Conservation (phyloP, 2,113 vertebrate species). For the Mormoops blainvillei region DNA sequence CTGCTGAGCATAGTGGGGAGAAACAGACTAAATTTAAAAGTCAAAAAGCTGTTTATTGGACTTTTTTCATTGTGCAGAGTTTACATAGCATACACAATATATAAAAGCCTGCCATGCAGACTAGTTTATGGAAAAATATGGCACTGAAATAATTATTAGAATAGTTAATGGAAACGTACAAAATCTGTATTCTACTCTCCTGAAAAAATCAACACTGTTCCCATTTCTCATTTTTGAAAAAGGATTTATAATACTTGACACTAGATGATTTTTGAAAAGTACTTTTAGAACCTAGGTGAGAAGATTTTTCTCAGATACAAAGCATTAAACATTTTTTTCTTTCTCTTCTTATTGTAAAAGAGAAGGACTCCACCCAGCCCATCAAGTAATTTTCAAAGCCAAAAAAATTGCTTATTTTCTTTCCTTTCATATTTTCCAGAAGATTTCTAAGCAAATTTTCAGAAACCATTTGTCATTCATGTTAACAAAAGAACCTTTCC, state of each 20-base stretch:
- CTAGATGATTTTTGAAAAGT: conserved; percentile 39
- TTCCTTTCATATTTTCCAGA: background rate
- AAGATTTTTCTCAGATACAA: conserved; percentile 41
- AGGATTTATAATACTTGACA: conserved; percentile 28
- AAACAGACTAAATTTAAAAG: conserved; percentile 42
- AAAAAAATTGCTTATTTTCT: conserved; percentile 23
- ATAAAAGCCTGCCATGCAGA: background rate
- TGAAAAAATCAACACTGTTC: conserved; percentile 14
- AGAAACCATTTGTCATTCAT: conserved; percentile 19
- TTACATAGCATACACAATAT: background rate
- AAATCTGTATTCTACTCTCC: conserved; percentile 20
- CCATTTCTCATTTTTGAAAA: conserved; percentile 34
- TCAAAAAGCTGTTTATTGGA: background rate
- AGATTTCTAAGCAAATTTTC: conserved; percentile 22
- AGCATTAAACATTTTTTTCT: background rate
- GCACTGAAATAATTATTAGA: conserved; percentile 7
- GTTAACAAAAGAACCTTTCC: conserved; percentile 10
- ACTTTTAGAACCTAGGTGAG: conserved; percentile 3
- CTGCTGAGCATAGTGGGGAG: background rate
- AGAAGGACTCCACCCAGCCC: background rate
- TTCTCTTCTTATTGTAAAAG: conserved; percentile 24
- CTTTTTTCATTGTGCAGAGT: background rate
- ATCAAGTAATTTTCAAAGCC: conserved; percentile 36
- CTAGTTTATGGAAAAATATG: background rate
- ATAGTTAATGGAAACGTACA: background rate